phyloP scores from a whole-genome alignment of 2,888 invertebrate species.

The Pseudanteris insignis region DNA sequence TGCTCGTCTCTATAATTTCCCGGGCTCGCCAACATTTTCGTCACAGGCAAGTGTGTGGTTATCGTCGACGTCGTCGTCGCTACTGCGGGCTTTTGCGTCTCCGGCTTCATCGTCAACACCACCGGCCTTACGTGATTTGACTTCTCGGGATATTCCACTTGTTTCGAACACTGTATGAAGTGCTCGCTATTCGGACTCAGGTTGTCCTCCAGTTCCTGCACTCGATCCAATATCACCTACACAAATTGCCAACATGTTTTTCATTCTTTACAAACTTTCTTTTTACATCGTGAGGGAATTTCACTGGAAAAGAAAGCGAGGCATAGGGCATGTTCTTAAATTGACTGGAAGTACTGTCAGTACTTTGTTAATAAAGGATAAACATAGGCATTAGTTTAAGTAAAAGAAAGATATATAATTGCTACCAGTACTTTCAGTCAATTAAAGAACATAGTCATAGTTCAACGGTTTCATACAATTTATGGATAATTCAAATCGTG shows the following conservation, averaged over 20 bases:
- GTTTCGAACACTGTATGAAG: slow-evolving; percentile 15
- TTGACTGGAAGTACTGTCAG: too few relatives aligned
- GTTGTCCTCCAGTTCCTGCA: slow-evolving; percentile 31
- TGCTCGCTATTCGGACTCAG: slow-evolving; percentile 28
- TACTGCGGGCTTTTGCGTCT: slow-evolving; percentile 14
- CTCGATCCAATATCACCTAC: slow-evolving; percentile 31
- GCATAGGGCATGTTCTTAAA: too few relatives aligned
- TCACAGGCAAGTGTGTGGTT: slow-evolving; percentile 24
- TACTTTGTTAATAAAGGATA: too few relatives aligned
- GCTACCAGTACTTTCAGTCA: too few relatives aligned
- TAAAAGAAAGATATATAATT: too few relatives aligned
- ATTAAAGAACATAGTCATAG: too few relatives aligned
- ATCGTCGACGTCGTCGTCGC: slow-evolving; percentile 12
- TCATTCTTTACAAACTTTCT: slow-evolving; percentile 5
- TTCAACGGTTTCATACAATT: too few relatives aligned
- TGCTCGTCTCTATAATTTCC: slow-evolving; percentile 29
- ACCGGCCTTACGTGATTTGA: slow-evolving; percentile 21
- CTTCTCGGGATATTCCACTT: slow-evolving; percentile 24
- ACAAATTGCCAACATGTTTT: slow-evolving; percentile 19
- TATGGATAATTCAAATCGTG: too few relatives aligned
- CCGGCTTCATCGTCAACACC: slow-evolving; percentile 15
- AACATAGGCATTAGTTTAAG: too few relatives aligned
- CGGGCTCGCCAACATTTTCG: slow-evolving; percentile 11
- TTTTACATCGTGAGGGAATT: too few relatives aligned
- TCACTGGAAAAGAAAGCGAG: too few relatives aligned